A percentile compares a stretch with the other conserved stretches of the same genome.
Evolutionary conservation across 2,113 vertebrate genomes (phyloP).

Genomic region (Piliocolobus tephrosceles): DNA sequence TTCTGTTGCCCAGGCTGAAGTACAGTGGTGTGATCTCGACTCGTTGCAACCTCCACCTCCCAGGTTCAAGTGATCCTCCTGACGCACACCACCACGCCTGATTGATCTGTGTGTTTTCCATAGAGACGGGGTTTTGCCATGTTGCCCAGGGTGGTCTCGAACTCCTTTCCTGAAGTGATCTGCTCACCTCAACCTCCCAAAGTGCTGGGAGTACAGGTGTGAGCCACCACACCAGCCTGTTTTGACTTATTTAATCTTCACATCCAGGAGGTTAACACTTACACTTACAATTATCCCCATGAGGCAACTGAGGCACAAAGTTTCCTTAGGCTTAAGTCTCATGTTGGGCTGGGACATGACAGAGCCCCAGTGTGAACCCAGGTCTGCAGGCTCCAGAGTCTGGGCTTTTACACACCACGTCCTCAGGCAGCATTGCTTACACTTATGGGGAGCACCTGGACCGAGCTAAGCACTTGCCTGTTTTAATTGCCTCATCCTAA

Average conservation of each 20-base stretch:
- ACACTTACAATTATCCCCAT: background rate
- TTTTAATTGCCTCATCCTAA: background rate
- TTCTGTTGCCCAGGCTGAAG: no score
- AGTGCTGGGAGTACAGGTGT: no score
- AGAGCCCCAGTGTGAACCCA: background rate
- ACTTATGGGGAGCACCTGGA: background rate
- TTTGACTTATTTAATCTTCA: background rate
- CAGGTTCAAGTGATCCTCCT: no score
- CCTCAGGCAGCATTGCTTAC: background rate
- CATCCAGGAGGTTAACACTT: background rate
- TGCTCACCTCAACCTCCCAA: no score
- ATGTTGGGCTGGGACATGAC: background rate
- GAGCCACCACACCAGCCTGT: background rate
- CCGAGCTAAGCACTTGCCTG: background rate
- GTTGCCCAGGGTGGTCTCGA: no score
- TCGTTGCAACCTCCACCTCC: no score
- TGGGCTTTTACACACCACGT: background rate
- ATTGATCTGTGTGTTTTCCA: no score
- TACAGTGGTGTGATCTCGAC: no score
- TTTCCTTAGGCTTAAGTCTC: background rate
- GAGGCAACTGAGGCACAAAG: background rate
- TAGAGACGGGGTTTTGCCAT: no score
- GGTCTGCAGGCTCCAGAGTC: background rate
- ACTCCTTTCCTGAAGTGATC: no score
- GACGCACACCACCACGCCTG: no score